Evolutionary conservation across 1,140 invertebrate genomes (phyloP), one percentile per base, ranked within the genome.

Genomic region (Neuroterus valhalla): DNA sequence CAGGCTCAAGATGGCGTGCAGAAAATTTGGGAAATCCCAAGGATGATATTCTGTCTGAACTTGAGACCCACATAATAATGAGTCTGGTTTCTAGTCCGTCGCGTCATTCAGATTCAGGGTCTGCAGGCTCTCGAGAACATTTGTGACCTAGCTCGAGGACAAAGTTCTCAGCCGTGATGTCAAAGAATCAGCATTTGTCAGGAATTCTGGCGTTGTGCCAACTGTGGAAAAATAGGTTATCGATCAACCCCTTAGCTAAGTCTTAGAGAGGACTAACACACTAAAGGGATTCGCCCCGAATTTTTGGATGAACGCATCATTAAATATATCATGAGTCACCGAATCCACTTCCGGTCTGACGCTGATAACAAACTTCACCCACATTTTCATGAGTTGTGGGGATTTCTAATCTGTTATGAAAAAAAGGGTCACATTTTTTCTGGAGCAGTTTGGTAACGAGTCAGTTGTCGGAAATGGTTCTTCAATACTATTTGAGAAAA

Each of bases 201-300:
- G 68, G 77, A 84, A 79, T 80, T 81, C 75, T 85, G 84, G 83
- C 83, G 26, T 17, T n/a, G 44, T 55, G 82, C 84, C 84, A 85
- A 66, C 75, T 72, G 46, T 48, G 46, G 72, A 82, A 84, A 85
- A 85, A 85, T 83, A 81, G 81, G 81, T 82, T 83, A 85, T 84
- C 78, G 84, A 85, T 83, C 78, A 81, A 79, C 66, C 74, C 62
- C 74, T 77, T 48, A 26, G 52, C 50, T 69, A 31, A 62, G 26
- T 26, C 15, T 50, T 19, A 50, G 26, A 62, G 55, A 38, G 23
- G 12, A 62, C 52, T 62, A 62, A 62, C 31, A 62, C 26, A 26
- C 44, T 68, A 68, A 45, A 68, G 43, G 43, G n/a, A 45, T 45
- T n/a, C 46, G 1, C 17, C 46, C 3, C 15, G 46, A 48, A n/a